A percentile compares a stretch with the other conserved stretches of the same genome.
phyloP scores from a whole-genome alignment of 2,888 invertebrate species.

The Nowickia ferox region DNA sequence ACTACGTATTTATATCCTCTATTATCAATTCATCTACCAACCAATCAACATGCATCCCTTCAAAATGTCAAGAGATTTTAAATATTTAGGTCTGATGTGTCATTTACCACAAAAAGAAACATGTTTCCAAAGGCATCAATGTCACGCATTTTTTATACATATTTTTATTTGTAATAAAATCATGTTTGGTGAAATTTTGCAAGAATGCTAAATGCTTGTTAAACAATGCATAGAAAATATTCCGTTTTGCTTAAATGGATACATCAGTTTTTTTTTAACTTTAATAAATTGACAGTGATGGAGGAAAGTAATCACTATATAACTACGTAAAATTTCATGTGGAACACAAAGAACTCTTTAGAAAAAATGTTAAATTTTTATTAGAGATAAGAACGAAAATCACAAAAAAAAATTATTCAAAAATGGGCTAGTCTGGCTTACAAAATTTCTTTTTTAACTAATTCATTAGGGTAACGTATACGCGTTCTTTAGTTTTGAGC shows the following conservation, averaged over 20 bases:
- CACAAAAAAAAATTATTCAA: no score
- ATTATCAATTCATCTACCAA: neutral
- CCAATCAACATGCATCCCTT: neutral
- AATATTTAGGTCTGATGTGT: constrained; percentile 13
- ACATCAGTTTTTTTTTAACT: neutral
- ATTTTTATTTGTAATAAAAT: neutral
- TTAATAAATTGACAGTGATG: constrained; percentile 7
- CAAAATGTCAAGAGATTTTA: neutral
- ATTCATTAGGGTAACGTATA: no score
- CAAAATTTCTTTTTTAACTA: no score
- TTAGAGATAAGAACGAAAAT: no score
- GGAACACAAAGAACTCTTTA: no score
- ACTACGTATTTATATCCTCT: neutral
- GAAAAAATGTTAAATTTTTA: no score
- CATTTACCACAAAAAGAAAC: neutral
- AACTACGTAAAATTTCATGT: no score
- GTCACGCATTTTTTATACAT: neutral
- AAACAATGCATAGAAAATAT: constrained; percentile 28
- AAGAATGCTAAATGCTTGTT: constrained; percentile 12
- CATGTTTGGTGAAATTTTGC: constrained; percentile 2
- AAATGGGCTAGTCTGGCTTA: no score
- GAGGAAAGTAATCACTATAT: neutral
- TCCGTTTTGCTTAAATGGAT: neutral
- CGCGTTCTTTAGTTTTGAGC: no score
- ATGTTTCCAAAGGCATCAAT: neutral